A percentile compares a stretch with the other conserved stretches of the same genome.
These are phyloP conservation scores for Blastobasis adustella DNA, from an alignment of 2,888 invertebrate species.

Conservation along the genomic window DNA sequence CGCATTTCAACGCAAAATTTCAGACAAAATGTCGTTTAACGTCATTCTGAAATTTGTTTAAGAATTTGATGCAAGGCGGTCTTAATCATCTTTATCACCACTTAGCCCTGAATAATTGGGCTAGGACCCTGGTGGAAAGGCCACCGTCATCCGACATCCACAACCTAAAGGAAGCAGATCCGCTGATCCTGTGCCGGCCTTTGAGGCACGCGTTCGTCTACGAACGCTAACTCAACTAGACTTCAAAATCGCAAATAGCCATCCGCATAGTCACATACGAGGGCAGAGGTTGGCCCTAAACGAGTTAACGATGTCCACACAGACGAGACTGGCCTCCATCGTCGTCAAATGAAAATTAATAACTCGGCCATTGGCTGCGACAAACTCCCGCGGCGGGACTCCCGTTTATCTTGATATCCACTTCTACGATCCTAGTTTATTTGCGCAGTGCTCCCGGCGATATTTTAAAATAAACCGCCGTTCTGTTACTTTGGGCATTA, in stretches of 20 bases:
- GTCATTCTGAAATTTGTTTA: too few relatives aligned
- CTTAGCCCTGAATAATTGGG: too few relatives aligned
- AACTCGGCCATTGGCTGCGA: conserved; percentile 26
- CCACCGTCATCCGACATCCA: too few relatives aligned
- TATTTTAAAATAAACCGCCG: not conserved
- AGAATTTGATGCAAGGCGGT: too few relatives aligned
- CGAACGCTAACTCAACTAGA: not conserved
- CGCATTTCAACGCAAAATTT: too few relatives aligned
- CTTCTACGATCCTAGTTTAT: not conserved
- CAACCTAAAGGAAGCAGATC: too few relatives aligned
- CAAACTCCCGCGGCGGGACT: conserved; percentile 32
- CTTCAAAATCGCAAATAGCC: too few relatives aligned
- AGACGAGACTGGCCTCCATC: conserved; percentile 30
- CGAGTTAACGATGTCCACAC: conserved; percentile 25
- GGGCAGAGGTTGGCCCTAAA: conserved; percentile 11
- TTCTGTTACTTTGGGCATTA: not conserved
- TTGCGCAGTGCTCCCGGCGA: not conserved
- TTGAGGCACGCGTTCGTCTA: not conserved
- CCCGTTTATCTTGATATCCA: conserved; percentile 40
- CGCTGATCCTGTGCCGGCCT: too few relatives aligned
- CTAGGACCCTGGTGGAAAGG: too few relatives aligned
- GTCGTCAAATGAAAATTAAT: conserved; percentile 58
- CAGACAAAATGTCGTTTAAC: too few relatives aligned
- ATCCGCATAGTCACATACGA: not conserved
- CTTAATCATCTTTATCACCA: too few relatives aligned